Percentiles rank a stretch among this genome's conserved stretches.
These are phyloP conservation scores for Spea hammondii DNA, from an alignment of 2,797 vertebrate species.

Conservation along the genomic window DNA sequence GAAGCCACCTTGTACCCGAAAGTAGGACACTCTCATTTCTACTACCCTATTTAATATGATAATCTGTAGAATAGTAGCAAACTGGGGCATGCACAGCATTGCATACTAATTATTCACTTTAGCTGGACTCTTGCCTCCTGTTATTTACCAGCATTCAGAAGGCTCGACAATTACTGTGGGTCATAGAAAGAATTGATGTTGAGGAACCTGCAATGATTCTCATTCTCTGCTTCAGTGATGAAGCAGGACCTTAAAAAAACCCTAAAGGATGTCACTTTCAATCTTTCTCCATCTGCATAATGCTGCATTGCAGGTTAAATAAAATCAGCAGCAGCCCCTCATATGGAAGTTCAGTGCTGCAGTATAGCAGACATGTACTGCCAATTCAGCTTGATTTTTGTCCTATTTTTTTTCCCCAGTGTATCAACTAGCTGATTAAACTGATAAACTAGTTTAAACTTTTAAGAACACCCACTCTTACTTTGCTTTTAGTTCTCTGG, in stretches of 20 bases:
- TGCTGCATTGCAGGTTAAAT: constrained; percentile 49
- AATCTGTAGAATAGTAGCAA: constrained; percentile 43
- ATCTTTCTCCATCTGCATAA: constrained; percentile 37
- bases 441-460: too few species aligned
- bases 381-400: background rate
- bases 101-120: constrained; percentile 49
- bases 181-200: constrained; percentile 20
- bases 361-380: constrained; percentile 4
- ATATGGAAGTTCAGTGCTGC: constrained; percentile 12
- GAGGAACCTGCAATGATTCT: constrained; percentile 28
- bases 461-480: too few species aligned
- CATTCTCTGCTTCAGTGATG: constrained; percentile 23
- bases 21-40: background rate
- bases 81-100: constrained; percentile 41
- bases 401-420: too few species aligned
- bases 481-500: too few species aligned
- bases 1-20: background rate
- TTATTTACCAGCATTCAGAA: constrained; percentile 32
- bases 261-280: constrained; percentile 42
- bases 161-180: constrained; percentile 24
- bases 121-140: background rate
- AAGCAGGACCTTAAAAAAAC: constrained; percentile 32
- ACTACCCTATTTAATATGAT: constrained; percentile 45
- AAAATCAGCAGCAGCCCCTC: constrained; percentile 22
- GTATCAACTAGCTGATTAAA: too few species aligned